These are phyloP conservation scores for Brenthis ino DNA, from an alignment of 2,888 invertebrate genomes.

Conservation along the genomic window DNA sequence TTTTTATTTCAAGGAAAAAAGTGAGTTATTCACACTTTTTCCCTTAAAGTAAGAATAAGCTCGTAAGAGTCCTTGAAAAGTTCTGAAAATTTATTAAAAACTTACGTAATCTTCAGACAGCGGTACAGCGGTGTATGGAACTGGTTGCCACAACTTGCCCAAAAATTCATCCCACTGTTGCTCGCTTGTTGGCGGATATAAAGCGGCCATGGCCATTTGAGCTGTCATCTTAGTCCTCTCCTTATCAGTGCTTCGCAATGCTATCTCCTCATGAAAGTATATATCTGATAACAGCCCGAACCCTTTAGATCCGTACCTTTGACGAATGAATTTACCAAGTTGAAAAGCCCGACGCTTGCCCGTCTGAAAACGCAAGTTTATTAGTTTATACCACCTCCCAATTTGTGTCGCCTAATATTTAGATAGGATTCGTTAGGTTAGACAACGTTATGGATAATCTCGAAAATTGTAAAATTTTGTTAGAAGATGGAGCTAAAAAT, in stretches of 20 bases:
- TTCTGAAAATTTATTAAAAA: constrained; percentile 26
- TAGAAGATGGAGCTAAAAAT: no score
- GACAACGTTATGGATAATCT: neutral
- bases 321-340: constrained; percentile 63
- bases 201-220: constrained; percentile 67
- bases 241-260: constrained; percentile 68
- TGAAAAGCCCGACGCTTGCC: constrained; percentile 67
- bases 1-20: neutral
- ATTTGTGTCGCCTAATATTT: constrained; percentile 21
- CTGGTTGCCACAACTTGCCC: constrained; percentile 72
- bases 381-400: constrained; percentile 22
- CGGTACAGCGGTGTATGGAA: constrained; percentile 67
- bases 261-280: constrained; percentile 61
- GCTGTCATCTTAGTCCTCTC: constrained; percentile 74
- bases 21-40: no score
- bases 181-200: constrained; percentile 64
- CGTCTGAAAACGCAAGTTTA: constrained; percentile 43
- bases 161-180: constrained; percentile 72
- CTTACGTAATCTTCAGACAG: constrained; percentile 70
- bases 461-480: no score
- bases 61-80: neutral
- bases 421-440: constrained; percentile 11
- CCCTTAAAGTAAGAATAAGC: no score
- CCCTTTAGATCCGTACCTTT: constrained; percentile 60
- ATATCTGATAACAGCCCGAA: constrained; percentile 58